These are phyloP conservation scores for Pterophyllum scalare DNA, from an alignment of 2,113 vertebrate genomes.

Conservation along the genomic window DNA sequence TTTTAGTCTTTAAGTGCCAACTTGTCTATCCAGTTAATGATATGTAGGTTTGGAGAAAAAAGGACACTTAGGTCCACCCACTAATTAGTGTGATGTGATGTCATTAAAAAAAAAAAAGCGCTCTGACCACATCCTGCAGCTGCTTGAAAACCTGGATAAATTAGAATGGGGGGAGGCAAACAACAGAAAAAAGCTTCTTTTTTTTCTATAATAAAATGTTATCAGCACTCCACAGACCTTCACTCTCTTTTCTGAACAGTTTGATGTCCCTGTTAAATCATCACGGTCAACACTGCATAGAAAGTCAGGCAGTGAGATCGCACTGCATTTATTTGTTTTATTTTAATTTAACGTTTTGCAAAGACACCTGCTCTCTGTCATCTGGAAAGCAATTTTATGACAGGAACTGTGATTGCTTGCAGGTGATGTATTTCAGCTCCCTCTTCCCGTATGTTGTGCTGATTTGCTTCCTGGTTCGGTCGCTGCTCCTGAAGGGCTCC, in stretches of 20 bases:
- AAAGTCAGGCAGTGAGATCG: background rate
- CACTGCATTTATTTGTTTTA: background rate
- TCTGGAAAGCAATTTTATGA: background rate
- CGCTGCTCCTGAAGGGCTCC: constrained; percentile 92
- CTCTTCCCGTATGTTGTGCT: constrained; percentile 95
- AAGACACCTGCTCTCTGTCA: background rate
- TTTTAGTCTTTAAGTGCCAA: background rate
- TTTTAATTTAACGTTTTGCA: background rate
- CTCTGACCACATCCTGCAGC: background rate
- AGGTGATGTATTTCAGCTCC: constrained; percentile 99
- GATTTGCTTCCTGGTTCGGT: constrained; percentile 93
- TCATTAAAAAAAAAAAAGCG: background rate
- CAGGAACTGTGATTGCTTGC: constrained; percentile 34
- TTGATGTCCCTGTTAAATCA: background rate
- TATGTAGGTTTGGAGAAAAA: background rate
- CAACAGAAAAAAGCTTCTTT: background rate
- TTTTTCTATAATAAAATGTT: no score
- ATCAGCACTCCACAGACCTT: background rate
- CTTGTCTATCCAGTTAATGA: background rate
- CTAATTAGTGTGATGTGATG: constrained; percentile 14
- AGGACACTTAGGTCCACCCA: constrained; percentile 10
- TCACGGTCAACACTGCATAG: background rate
- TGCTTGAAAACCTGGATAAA: background rate
- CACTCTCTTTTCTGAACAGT: background rate
- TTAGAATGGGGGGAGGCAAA: background rate